These are phyloP conservation scores for Nannoperca australis DNA, from an alignment of 2,797 vertebrate genomes.

Conservation along the genomic window DNA sequence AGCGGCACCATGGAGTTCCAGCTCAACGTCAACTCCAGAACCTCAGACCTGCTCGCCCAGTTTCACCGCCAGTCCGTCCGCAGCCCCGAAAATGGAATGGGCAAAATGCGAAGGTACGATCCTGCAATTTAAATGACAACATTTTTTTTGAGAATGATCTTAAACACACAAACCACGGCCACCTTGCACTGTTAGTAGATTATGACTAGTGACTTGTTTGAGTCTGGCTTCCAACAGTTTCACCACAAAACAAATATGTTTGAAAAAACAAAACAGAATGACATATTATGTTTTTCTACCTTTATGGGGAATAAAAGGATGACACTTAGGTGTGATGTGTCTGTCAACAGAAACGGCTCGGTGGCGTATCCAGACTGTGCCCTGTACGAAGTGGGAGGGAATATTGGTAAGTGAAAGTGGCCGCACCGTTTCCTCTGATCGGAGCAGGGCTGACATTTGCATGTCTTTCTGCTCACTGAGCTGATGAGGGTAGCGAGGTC, in stretches of 20 bases:
- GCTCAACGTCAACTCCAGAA: conserved; percentile 84
- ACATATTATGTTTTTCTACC: neutral
- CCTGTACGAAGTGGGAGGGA: conserved; percentile 92
- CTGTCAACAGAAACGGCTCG: conserved; percentile 82
- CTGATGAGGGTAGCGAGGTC: conserved; percentile 62
- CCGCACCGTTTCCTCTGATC: conserved; percentile 19
- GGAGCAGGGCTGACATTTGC: conserved; percentile 62
- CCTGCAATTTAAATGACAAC: neutral
- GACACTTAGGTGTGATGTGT: neutral
- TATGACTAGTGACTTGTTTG: too few relatives aligned
- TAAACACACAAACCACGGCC: neutral
- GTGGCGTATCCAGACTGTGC: conserved; percentile 76
- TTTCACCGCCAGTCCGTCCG: conserved; percentile 83
- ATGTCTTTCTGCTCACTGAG: conserved; percentile 75
- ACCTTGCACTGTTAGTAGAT: neutral
- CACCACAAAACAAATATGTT: too few relatives aligned
- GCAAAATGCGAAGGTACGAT: conserved; percentile 73
- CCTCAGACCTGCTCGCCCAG: conserved; percentile 87
- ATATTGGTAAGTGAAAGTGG: conserved; percentile 86
- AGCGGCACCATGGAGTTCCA: conserved; percentile 87
- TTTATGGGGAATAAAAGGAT: neutral
- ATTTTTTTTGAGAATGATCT: neutral
- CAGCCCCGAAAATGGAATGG: conserved; percentile 84
- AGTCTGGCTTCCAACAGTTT: too few relatives aligned
- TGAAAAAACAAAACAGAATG: neutral